phyloP scores from a whole-genome alignment of 2,888 invertebrate genomes.

The Branchellion lobata region DNA sequence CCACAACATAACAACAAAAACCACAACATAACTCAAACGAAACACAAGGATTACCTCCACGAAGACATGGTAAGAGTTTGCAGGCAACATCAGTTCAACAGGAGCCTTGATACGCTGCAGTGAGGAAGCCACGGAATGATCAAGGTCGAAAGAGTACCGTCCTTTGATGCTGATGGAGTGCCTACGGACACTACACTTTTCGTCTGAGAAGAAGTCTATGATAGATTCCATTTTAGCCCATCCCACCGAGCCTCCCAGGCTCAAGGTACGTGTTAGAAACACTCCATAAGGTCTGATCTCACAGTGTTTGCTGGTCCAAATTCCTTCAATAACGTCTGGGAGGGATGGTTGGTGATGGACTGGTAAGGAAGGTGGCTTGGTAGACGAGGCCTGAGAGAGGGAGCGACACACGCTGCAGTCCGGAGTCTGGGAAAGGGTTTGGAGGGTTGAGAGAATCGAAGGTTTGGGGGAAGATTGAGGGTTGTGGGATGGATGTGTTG shows the following conservation, averaged over 20 bases:
- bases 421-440: not conserved
- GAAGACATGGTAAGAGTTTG: not conserved
- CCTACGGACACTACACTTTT: not conserved
- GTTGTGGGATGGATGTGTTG: not conserved
- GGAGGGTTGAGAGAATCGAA: not conserved
- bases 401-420: not conserved
- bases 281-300: constrained; percentile 3
- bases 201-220: not conserved
- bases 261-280: not conserved
- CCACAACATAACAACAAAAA: too few species aligned
- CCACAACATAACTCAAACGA: too few species aligned
- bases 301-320: not conserved
- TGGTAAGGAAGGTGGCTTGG: not conserved
- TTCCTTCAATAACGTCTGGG: not conserved
- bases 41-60: constrained; percentile 1
- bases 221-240: not conserved
- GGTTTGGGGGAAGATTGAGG: not conserved
- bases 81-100: not conserved
- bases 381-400: not conserved
- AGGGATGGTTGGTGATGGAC: not conserved
- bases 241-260: not conserved
- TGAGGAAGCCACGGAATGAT: not conserved
- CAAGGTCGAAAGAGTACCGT: not conserved
- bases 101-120: not conserved
- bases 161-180: not conserved